Conservation (phyloP, 2,113 vertebrate genomes). For the Oryzias melastigma region DNA sequence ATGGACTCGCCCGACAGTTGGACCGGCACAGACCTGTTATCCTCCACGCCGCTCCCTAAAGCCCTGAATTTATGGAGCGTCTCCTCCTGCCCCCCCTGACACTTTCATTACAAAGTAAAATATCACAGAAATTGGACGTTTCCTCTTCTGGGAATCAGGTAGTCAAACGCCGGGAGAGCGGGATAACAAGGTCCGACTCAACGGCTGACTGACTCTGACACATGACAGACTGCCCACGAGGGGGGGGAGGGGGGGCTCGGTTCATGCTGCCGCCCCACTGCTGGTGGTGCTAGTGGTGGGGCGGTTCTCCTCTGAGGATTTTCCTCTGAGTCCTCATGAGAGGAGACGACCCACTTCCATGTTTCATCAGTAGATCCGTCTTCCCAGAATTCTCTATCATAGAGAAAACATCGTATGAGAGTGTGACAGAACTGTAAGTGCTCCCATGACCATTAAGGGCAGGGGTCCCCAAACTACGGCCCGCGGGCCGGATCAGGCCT, state of each 20-base stretch:
- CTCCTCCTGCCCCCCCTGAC: slow-evolving; percentile 37
- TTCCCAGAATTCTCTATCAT: too few species aligned
- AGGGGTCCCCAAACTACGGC: too few species aligned
- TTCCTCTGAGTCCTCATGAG: too few species aligned
- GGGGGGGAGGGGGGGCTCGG: slow-evolving; percentile 27
- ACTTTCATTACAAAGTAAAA: slow-evolving; percentile 69
- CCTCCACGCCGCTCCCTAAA: slow-evolving; percentile 21
- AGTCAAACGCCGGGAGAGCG: not conserved
- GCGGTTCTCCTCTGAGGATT: too few species aligned
- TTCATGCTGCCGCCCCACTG: not conserved
- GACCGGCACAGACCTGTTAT: slow-evolving; percentile 13
- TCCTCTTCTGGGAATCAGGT: slow-evolving; percentile 38
- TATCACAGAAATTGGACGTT: slow-evolving; percentile 52
- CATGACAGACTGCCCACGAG: slow-evolving; percentile 33
- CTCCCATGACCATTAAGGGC: too few species aligned
- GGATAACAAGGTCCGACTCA: slow-evolving; percentile 51
- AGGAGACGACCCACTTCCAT: too few species aligned
- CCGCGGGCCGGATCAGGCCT: too few species aligned
- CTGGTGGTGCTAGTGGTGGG: not conserved
- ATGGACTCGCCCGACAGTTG: slow-evolving; percentile 21
- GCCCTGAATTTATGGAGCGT: slow-evolving; percentile 50
- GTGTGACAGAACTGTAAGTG: too few species aligned
- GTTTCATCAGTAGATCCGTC: too few species aligned
- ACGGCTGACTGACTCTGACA: slow-evolving; percentile 48
- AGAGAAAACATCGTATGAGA: too few species aligned